Evolutionary conservation across 2,797 vertebrate genomes (phyloP).

Genomic region (Hapalemur alaotrensis): DNA sequence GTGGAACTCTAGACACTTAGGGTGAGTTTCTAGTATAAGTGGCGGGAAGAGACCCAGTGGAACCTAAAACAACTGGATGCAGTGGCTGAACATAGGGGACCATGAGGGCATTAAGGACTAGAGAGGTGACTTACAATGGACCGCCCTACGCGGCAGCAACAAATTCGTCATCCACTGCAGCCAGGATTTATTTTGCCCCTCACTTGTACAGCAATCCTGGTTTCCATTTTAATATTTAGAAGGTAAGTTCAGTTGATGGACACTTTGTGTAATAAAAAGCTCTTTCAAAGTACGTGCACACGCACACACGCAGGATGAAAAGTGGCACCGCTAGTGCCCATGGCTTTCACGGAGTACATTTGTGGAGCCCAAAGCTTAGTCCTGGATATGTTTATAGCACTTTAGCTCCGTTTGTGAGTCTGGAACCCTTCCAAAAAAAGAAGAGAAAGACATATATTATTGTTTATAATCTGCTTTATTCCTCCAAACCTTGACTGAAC

Average conservation of each 20-base stretch:
- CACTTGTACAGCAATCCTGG: conserved; percentile 27
- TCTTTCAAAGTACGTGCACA: conserved; percentile 55
- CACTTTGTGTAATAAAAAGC: conserved; percentile 72
- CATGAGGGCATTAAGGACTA: background rate
- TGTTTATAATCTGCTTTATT: conserved; percentile 94
- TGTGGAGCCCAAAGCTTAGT: conserved; percentile 73
- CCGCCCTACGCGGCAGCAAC: background rate
- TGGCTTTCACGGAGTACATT: conserved; percentile 77
- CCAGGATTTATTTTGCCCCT: conserved; percentile 60
- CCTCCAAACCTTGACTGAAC: conserved; percentile 87
- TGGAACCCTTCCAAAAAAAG: conserved; percentile 86
- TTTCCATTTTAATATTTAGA: conserved; percentile 67
- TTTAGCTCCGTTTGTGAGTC: conserved; percentile 86
- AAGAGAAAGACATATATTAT: conserved; percentile 87
- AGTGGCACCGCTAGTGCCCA: background rate
- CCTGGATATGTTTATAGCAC: conserved; percentile 87
- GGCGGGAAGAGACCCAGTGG: background rate
- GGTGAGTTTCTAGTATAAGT: background rate
- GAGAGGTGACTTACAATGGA: background rate
- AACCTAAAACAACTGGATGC: background rate
- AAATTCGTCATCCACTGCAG: background rate
- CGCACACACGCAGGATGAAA: conserved; percentile 9
- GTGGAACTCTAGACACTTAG: background rate
- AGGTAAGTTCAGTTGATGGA: conserved; percentile 75
- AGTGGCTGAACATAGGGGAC: background rate